phyloP scores from a whole-genome alignment of 2,888 invertebrate genomes.

The Caenorhabditis becei region DNA sequence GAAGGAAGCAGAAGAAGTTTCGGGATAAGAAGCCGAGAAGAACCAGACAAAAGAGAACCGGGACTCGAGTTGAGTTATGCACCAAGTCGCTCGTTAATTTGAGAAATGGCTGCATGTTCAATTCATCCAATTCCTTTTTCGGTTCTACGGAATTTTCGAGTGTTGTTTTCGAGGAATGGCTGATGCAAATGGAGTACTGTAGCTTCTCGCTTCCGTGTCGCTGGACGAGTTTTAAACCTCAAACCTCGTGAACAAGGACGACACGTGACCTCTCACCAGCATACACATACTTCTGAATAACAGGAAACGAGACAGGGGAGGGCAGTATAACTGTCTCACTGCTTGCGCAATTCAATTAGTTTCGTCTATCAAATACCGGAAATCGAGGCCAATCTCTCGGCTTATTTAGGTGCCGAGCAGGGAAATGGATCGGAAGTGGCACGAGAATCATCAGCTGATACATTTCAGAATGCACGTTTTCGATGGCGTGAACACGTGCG shows the following conservation, averaged over 20 bases:
- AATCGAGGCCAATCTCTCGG: conserved; percentile 24
- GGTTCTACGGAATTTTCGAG: neutral
- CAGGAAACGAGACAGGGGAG: conserved; percentile 27
- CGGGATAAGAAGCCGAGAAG: conserved; percentile 22
- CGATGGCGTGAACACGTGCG: neutral
- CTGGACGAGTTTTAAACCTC: neutral
- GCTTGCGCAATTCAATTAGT: conserved; percentile 34
- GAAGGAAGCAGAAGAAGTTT: conserved; percentile 33
- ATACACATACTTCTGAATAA: conserved; percentile 18
- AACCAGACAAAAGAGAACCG: neutral
- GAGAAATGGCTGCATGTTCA: conserved; percentile 20
- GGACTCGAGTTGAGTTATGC: neutral
- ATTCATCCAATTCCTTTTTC: neutral
- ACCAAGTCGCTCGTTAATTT: conserved; percentile 22
- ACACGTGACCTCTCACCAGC: conserved; percentile 21
- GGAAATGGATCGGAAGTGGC: conserved; percentile 18
- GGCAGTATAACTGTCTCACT: conserved; percentile 9
- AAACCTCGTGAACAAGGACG: neutral
- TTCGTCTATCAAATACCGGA: conserved; percentile 24
- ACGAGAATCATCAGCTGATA: conserved; percentile 7
- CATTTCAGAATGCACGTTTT: neutral
- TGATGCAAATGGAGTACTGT: too few relatives aligned
- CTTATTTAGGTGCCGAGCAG: neutral
- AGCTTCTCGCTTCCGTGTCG: neutral
- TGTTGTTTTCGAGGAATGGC: neutral